Evolutionary conservation across 2,888 invertebrate genomes (phyloP).

Genomic region (Mythimna ferrago): DNA sequence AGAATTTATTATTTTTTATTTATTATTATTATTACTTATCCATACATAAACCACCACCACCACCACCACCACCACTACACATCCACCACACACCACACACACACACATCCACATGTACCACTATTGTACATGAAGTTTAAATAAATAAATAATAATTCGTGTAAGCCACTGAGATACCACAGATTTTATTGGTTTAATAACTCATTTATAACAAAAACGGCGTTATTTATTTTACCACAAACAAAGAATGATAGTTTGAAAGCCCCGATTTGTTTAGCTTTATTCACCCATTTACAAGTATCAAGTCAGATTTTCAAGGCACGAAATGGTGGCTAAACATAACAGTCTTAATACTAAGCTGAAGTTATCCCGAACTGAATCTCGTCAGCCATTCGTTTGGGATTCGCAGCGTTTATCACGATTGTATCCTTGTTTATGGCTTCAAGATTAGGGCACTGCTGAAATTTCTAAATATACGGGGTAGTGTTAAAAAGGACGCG

Average conservation of each 20-base stretch:
- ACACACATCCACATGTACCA: too few relatives aligned
- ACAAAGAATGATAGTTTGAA: background rate
- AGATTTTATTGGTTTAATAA: too few relatives aligned
- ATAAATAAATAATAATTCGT: too few relatives aligned
- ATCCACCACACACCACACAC: too few relatives aligned
- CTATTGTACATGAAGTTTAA: too few relatives aligned
- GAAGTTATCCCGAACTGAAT: constrained; percentile 16
- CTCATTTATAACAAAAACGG: too few relatives aligned
- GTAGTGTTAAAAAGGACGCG: background rate
- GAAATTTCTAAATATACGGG: constrained; percentile 30
- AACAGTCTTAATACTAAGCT: constrained; percentile 16
- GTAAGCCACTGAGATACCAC: too few relatives aligned
- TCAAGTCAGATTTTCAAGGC: background rate
- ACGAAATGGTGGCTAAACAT: constrained; percentile 6
- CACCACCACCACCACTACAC: too few relatives aligned
- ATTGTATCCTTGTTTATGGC: constrained; percentile 53
- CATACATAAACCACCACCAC: too few relatives aligned
- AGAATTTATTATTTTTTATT: too few relatives aligned
- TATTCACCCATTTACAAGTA: background rate
- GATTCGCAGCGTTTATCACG: constrained; percentile 39
- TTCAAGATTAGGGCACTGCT: constrained; percentile 33
- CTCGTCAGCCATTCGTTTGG: constrained; percentile 35
- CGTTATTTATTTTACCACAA: too few relatives aligned
- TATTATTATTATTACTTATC: too few relatives aligned
- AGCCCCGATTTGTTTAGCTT: background rate